phyloP scores from a whole-genome alignment of 2,888 invertebrate species.

The Trissolcus brochymenae region DNA sequence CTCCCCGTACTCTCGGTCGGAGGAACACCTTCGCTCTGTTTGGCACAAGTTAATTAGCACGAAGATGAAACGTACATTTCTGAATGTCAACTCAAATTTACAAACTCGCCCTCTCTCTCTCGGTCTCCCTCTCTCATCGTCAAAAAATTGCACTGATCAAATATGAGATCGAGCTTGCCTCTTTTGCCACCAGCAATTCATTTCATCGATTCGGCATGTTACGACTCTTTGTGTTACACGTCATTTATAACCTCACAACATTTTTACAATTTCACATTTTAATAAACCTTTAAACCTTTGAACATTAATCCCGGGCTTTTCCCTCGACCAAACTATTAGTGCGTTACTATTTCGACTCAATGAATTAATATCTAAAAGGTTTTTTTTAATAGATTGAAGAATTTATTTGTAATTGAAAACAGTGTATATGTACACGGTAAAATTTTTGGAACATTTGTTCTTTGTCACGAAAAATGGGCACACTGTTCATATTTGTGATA shows the following conservation, averaged over 20 bases:
- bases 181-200: not conserved
- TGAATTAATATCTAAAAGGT: not conserved
- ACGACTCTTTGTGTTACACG: not conserved
- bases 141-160: slow-evolving; percentile 1
- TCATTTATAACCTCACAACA: not conserved
- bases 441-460: too few species aligned
- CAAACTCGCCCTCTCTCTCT: not conserved
- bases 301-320: not conserved
- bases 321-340: slow-evolving; percentile 8
- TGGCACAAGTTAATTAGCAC: slow-evolving; percentile 7
- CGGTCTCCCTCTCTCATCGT: not conserved
- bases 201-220: not conserved
- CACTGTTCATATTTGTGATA: too few species aligned
- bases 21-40: slow-evolving; percentile 3
- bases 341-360: not conserved
- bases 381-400: too few species aligned
- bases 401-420: too few species aligned
- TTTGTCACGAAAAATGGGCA: too few species aligned
- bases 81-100: not conserved
- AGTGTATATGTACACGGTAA: too few species aligned
- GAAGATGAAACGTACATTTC: not conserved
- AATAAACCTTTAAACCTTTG: slow-evolving; percentile 13
- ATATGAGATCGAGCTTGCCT: not conserved
- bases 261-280: slow-evolving; percentile 34
- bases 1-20: not conserved